phyloP scores from a whole-genome alignment of 1,140 invertebrate species.

The Drosophila kepulauana region DNA sequence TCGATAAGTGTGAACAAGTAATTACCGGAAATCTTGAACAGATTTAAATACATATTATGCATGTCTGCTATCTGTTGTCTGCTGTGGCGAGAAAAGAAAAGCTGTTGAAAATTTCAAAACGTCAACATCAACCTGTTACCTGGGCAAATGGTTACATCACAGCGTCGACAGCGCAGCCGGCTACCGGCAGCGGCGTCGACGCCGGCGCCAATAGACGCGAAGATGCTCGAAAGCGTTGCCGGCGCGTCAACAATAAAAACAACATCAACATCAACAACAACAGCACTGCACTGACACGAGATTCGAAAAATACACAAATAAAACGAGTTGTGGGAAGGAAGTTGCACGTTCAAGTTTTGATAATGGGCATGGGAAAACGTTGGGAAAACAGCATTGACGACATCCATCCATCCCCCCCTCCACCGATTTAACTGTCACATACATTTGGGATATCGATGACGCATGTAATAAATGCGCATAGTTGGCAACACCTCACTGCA shows the following conservation, averaged over 20 bases:
- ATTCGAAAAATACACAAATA: background rate
- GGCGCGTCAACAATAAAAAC: background rate
- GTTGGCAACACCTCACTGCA: background rate
- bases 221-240: constrained; percentile 64
- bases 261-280: background rate
- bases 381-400: constrained; percentile 14
- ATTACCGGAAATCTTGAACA: constrained; percentile 64
- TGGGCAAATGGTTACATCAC: constrained; percentile 62
- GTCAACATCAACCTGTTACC: constrained; percentile 51
- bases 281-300: background rate
- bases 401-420: background rate
- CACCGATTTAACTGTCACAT: background rate
- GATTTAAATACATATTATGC: constrained; percentile 46
- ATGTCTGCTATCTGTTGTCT: constrained; percentile 28
- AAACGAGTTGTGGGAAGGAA: constrained; percentile 47
- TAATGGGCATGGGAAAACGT: constrained; percentile 26
- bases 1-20: constrained; percentile 23
- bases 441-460: constrained; percentile 12
- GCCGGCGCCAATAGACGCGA: constrained; percentile 4
- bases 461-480: constrained; percentile 7
- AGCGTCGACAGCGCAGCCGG: constrained; percentile 15
- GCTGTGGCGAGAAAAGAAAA: constrained; percentile 43
- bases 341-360: constrained; percentile 47
- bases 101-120: constrained; percentile 39
- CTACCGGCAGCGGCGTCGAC: constrained; percentile 34